Conservation (phyloP, 2,797 vertebrate genomes). For the Enteromius argenteus region DNA sequence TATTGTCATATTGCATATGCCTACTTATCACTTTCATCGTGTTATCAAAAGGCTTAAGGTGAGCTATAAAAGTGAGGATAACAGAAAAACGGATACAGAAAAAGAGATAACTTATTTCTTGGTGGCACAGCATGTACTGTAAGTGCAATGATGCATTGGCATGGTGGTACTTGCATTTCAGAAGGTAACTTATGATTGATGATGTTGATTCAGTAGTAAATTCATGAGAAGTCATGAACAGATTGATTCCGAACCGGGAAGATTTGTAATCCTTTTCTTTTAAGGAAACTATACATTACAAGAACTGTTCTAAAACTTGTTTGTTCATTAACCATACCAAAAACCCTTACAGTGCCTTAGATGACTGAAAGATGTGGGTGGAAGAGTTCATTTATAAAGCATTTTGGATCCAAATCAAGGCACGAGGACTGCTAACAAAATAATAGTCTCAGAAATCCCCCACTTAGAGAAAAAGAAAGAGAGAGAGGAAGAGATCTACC, state of each 20-base stretch:
- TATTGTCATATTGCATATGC: not conserved
- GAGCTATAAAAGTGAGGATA: constrained; percentile 6
- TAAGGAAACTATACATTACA: not conserved
- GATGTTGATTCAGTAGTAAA: not conserved
- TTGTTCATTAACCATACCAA: not conserved
- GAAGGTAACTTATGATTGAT: not conserved
- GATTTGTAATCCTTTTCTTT: not conserved
- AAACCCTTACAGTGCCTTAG: constrained; percentile 17
- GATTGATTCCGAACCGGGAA: not conserved
- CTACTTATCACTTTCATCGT: not conserved
- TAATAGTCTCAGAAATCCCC: constrained; percentile 41
- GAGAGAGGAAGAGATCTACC: constrained; percentile 6
- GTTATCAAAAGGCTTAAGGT: not conserved
- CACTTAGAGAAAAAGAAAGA: constrained; percentile 15
- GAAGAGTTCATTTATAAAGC: constrained; percentile 44
- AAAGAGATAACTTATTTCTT: not conserved
- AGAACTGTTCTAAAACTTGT: not conserved
- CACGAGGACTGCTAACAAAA: constrained; percentile 18
- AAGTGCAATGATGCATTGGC: not conserved
- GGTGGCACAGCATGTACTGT: not conserved
- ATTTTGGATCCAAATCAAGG: constrained; percentile 43
- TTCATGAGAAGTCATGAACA: not conserved
- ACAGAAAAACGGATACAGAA: not conserved
- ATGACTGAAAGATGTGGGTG: constrained; percentile 24
- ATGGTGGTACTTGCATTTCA: not conserved